Evolutionary conservation across 2,113 vertebrate species (phyloP).

Genomic region (Neogale vison): DNA sequence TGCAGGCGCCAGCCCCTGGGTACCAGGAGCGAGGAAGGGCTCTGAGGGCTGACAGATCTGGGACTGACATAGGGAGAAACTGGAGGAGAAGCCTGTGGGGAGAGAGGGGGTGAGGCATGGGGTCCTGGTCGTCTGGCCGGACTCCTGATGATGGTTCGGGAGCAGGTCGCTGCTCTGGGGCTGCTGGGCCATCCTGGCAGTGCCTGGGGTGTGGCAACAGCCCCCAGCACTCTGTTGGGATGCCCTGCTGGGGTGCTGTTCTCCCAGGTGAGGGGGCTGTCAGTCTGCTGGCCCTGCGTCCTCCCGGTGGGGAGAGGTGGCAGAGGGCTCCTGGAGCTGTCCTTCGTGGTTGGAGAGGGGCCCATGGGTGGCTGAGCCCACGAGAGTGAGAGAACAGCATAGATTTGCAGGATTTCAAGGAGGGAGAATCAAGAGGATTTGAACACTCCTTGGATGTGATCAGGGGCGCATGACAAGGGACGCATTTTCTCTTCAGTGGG

Average conservation of each 20-base stretch:
- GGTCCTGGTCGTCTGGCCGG: background rate
- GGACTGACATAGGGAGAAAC: background rate
- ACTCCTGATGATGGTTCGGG: background rate
- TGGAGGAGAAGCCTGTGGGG: background rate
- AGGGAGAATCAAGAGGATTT: background rate
- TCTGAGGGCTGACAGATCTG: background rate
- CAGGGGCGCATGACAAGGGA: background rate
- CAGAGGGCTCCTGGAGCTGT: background rate
- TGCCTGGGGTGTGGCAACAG: background rate
- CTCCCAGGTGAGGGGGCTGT: background rate
- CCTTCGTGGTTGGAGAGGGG: background rate
- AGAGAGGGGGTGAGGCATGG: background rate
- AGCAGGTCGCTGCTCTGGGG: background rate
- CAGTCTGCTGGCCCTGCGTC: background rate
- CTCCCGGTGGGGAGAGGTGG: background rate
- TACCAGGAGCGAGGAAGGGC: background rate
- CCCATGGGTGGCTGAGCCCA: background rate
- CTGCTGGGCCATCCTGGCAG: too few relatives aligned
- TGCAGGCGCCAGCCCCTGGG: background rate
- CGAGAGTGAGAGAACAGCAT: background rate
- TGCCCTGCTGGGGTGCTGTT: background rate
- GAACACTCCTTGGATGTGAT: background rate
- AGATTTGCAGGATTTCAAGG: background rate
- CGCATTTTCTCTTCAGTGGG: background rate
- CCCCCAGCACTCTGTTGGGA: background rate